Evolutionary conservation across 2,797 vertebrate species (phyloP).

Genomic region (Dermochelys coriacea): DNA sequence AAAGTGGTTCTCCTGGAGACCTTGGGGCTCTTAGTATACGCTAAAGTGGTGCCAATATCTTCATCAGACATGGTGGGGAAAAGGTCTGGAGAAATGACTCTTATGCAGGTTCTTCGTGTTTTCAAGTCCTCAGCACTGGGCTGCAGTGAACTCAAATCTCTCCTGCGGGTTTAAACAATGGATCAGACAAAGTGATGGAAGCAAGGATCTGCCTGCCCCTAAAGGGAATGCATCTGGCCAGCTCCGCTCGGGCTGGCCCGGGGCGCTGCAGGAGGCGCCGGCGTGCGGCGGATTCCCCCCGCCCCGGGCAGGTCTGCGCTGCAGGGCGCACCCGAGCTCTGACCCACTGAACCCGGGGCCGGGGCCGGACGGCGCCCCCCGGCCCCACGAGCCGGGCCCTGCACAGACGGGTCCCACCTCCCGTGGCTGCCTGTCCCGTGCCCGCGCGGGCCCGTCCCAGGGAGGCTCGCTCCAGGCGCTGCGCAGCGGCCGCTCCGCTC

Average conservation of each 20-base stretch:
- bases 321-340: too few species aligned
- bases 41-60: constrained; percentile 81
- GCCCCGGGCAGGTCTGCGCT: too few species aligned
- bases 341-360: neutral
- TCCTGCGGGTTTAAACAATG: constrained; percentile 34
- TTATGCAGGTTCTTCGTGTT: neutral
- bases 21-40: constrained; percentile 88
- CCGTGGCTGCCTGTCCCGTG: neutral
- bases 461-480: neutral
- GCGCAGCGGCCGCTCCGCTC: neutral
- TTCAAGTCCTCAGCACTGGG: neutral
- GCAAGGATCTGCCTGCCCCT: neutral
- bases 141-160: neutral
- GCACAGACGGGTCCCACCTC: neutral
- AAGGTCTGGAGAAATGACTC: neutral
- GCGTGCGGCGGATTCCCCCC: too few species aligned
- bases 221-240: neutral
- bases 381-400: neutral
- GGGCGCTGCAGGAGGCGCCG: too few species aligned
- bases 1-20: constrained; percentile 88
- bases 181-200: neutral
- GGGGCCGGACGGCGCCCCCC: neutral
- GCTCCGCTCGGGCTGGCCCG: too few species aligned
- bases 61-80: constrained; percentile 79
- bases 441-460: neutral